Percentiles rank a stretch among this genome's conserved stretches.
Conservation (phyloP, 2,888 invertebrate genomes). For the Hybos culiciformis region DNA sequence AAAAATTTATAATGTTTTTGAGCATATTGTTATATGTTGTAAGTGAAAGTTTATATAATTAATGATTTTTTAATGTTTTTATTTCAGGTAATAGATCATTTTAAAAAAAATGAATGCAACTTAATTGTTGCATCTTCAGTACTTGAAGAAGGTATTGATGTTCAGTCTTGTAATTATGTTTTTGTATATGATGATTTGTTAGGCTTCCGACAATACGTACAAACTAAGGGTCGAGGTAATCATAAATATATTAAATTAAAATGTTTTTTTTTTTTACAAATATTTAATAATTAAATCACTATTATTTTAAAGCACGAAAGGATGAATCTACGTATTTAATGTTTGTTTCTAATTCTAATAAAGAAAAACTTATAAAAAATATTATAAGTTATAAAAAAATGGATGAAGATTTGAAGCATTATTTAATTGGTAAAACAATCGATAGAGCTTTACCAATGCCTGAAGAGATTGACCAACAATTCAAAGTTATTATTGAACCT, state of each 20-base stretch:
- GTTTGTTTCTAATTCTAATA: conserved; percentile 35
- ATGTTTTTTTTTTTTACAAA: no score
- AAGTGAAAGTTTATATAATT: background rate
- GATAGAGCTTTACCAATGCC: conserved; percentile 40
- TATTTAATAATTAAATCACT: no score
- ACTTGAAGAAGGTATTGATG: conserved; percentile 81
- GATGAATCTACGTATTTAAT: conserved; percentile 46
- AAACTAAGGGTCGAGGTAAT: conserved; percentile 79
- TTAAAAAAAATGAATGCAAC: conserved; percentile 46
- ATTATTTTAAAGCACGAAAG: no score
- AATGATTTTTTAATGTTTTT: conserved; percentile 4
- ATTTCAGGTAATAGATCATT: conserved; percentile 39
- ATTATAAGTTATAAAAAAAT: conserved; percentile 38
- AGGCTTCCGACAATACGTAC: conserved; percentile 72
- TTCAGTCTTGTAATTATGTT: conserved; percentile 68
- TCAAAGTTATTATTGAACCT: conserved; percentile 32
- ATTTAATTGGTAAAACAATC: conserved; percentile 43
- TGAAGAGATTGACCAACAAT: conserved; percentile 42
- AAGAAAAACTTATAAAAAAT: conserved; percentile 21
- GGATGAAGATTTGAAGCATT: conserved; percentile 42
- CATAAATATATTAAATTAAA: no score
- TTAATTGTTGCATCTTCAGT: conserved; percentile 63
- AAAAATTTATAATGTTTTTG: no score
- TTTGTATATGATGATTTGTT: conserved; percentile 56
- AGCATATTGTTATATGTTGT: no score